Evolutionary conservation across 2,113 vertebrate genomes (phyloP), one percentile per base, ranked within the genome.

Genomic region (Aegotheles bennettii): DNA sequence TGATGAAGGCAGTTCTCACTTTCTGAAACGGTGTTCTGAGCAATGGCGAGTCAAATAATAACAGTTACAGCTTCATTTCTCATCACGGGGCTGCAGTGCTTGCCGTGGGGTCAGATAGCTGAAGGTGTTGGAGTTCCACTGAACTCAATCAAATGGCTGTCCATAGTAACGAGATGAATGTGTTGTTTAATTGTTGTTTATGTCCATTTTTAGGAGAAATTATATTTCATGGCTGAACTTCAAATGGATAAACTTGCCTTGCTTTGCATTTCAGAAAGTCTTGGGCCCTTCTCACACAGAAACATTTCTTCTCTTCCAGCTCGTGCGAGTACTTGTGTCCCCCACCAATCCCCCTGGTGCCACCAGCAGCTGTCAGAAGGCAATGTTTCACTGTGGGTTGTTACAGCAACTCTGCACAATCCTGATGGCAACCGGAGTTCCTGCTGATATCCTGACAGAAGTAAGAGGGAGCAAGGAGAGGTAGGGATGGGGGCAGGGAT

Each of bases 361-460:
- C 8, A 99, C 99, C 17, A 98, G 99, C 94, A 99, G 98, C 94
- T 99, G 99, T 87, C 99, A 99, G 97, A 99, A 99, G 95, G 98
- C 99, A 8, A 99, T 99, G 99, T 99, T 98, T 94, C 99, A 99
- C 96, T 99, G 99, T 36, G 99, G 98, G 42, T 96, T 99, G 35
- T 84, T 99, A 47, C 99, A 99, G 93, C 99, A 99, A 97, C 98
- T 99, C 74, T 99, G 99, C 81, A 99, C 98, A 18, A 99, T 99
- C 97, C 98, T 99, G 40, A 99, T 99, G 99, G 99, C 99, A 13
- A 99, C 99, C 0, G 99, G 99, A 1, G 99, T 99, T 73, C 99
- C 99, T 83, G 99, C 99, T 16, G 99, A 99, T 65, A 99, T 99
- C 92, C 98, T 99, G 86, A 99, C 99, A 1, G 99, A 99, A 97